Percentiles rank a stretch among this genome's conserved stretches.
Evolutionary conservation across 2,113 vertebrate species (phyloP).

Genomic region (Cebidichthys violaceus): DNA sequence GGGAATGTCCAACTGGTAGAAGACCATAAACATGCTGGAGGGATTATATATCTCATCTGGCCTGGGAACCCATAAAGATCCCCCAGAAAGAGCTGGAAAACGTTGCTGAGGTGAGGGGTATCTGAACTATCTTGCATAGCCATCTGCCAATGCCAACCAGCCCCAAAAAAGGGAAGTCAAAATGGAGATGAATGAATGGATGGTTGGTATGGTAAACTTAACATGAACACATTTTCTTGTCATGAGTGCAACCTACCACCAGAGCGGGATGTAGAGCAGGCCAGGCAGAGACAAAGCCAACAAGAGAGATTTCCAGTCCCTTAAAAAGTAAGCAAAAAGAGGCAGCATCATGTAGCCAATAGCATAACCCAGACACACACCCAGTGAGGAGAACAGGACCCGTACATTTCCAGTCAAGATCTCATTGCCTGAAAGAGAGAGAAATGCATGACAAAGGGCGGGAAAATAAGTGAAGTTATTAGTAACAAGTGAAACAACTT

Average conservation of each 20-base stretch:
- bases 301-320: constrained; percentile 86
- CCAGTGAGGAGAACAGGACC: constrained; percentile 85
- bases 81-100: too few species aligned
- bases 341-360: constrained; percentile 90
- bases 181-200: too few species aligned
- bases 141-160: too few species aligned
- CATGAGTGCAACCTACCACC: constrained; percentile 87
- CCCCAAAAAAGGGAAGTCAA: too few species aligned
- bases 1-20: too few species aligned
- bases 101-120: too few species aligned
- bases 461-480: neutral
- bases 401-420: constrained; percentile 86
- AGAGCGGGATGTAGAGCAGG: constrained; percentile 83
- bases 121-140: too few species aligned
- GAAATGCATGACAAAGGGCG: neutral
- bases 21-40: too few species aligned
- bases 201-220: neutral
- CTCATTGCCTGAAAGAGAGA: constrained; percentile 84
- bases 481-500: neutral
- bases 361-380: constrained; percentile 84
- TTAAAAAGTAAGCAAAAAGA: constrained; percentile 85
- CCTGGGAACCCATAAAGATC: too few species aligned
- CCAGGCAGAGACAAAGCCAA: constrained; percentile 83
- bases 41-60: too few species aligned
- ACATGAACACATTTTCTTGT: neutral